Base-by-base conservation (phyloP, 2,888 invertebrate genomes). In the Bombyx huttoni region DNA sequence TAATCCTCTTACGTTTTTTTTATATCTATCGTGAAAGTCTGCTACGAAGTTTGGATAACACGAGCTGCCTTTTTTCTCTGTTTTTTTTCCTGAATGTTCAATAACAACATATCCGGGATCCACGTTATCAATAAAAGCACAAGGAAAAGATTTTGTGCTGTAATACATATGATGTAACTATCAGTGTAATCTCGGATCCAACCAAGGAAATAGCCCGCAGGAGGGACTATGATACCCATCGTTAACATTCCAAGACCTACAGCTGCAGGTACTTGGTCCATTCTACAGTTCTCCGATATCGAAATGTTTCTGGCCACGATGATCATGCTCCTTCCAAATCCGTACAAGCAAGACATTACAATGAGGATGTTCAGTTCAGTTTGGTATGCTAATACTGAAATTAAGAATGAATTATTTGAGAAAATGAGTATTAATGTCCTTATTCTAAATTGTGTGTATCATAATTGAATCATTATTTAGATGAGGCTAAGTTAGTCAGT, bases 261-360 rank as follows among this genome's bases (percentile, higher is more conserved):
- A 0, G 93, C 94, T 0, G 93, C 91, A 0, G 94, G 91, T 0
- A 94, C 91, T 56, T 90, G 85, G 0, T 87, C 86, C 56, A 75
- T 53, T 12, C 82, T 80, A 58, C 91, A 91, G 65, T 92, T 86
- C 58, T 92, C 92, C 0, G 93, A 91, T 50, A 94, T 90, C 0
- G 92, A 91, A 47, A 94, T 83, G 67, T 93, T 93, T 65, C 93
- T 91, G 57, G 92, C 92, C 0, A 94, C 91, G n/a, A 94, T 91
- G 0, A 93, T 91, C 64, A 92, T 91, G 50, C 94, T 93, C 58
- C 94, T 90, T 33, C 92, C 89, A 63, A 92, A 91, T n/a, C 94
- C 94, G 62, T 91, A 91, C 0, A 94, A 70, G 9, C 89, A 79
- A 1, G 92, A 90, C 73, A 91, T 84, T 0, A 77, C 59, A 7